Percentiles rank a stretch among this genome's conserved stretches.
These are phyloP conservation scores for Malurus cyaneus DNA, from an alignment of 2,113 vertebrate genomes.

Conservation along the genomic window DNA sequence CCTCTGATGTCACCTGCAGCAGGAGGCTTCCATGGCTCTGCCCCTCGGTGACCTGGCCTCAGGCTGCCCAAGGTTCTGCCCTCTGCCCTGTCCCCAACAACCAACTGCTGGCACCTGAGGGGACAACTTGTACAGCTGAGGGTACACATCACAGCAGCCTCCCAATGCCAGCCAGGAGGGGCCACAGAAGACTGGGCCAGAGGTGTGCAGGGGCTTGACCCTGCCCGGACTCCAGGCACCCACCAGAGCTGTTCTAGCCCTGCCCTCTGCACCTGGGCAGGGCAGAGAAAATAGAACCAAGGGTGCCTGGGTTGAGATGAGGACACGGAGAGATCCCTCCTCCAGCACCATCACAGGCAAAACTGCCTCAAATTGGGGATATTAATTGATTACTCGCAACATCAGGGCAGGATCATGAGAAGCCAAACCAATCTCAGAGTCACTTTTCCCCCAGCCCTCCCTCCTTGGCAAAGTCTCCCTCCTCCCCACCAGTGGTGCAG, in stretches of 20 bases:
- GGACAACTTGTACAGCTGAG: neutral
- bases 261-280: neutral
- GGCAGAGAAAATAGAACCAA: neutral
- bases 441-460: neutral
- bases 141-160: neutral
- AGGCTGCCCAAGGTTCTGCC: neutral
- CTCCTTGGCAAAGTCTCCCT: neutral
- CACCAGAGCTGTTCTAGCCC: neutral
- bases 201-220: neutral
- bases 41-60: neutral
- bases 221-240: fast-evolving
- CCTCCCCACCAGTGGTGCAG: neutral
- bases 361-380: neutral
- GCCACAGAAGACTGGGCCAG: neutral
- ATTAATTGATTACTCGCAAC: neutral
- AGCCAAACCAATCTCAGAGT: neutral
- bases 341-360: fast-evolving
- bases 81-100: neutral
- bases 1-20: neutral
- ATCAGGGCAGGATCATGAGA: neutral
- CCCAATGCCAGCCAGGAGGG: neutral
- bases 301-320: neutral
- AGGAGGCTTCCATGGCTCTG: neutral
- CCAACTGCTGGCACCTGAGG: neutral
- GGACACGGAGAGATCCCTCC: neutral